Conservation (phyloP, 2,113 vertebrate species). For the Cygnus atratus region DNA sequence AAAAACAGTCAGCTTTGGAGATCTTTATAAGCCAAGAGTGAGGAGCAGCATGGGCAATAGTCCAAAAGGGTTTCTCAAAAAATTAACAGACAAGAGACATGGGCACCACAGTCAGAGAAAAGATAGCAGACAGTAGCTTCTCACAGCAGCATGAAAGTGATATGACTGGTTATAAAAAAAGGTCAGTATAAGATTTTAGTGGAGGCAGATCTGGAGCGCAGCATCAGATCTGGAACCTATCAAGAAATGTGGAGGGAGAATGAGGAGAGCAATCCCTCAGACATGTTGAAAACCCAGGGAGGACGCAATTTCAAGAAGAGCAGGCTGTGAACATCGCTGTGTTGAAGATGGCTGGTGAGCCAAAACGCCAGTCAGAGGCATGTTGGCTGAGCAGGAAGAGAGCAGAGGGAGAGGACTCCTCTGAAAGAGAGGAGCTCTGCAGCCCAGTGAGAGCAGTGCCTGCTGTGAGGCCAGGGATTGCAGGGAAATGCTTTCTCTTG, state of each 20-base stretch:
- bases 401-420: not conserved
- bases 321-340: slow-evolving; percentile 31
- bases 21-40: not conserved
- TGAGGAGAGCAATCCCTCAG: slow-evolving; percentile 2
- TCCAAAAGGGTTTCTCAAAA: not conserved
- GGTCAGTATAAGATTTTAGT: not conserved
- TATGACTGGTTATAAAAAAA: not conserved
- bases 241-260: not conserved
- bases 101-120: not conserved
- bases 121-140: not conserved
- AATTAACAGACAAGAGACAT: not conserved
- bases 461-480: not conserved
- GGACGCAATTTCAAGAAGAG: not conserved
- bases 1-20: not conserved
- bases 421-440: not conserved
- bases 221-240: slow-evolving; percentile 28
- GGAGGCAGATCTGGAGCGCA: not conserved
- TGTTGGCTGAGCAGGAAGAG: not conserved
- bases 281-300: slow-evolving; percentile 38
- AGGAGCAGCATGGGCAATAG: not conserved
- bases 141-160: not conserved
- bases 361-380: not conserved
- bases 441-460: not conserved
- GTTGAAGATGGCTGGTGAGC: not conserved
- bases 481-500: not conserved